Conservation (phyloP, 2,888 invertebrate species). For the Drosophila aldrichi region DNA sequence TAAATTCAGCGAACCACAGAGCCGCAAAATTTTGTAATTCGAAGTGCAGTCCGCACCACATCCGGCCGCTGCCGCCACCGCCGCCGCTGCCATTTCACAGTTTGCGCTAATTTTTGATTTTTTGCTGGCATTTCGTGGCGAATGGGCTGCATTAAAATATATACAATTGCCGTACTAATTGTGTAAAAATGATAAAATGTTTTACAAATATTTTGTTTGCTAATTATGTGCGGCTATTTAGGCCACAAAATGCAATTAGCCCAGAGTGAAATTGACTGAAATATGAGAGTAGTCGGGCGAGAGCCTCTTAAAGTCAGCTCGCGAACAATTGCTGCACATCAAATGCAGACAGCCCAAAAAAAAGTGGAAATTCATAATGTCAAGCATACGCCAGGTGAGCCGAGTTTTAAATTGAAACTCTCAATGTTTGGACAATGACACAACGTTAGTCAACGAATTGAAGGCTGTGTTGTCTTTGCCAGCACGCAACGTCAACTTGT, state of each 20-base stretch:
- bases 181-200: constrained; percentile 48
- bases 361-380: constrained; percentile 38
- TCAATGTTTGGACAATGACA: constrained; percentile 43
- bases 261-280: constrained; percentile 48
- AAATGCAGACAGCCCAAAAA: constrained; percentile 34
- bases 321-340: constrained; percentile 7
- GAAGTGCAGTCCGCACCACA: constrained; percentile 51
- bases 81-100: constrained; percentile 26
- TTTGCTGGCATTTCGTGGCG: constrained; percentile 18
- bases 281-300: constrained; percentile 3
- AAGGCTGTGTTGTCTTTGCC: constrained; percentile 67
- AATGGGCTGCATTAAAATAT: constrained; percentile 28
- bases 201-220: constrained; percentile 55
- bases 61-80: constrained; percentile 32
- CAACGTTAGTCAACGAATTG: constrained; percentile 49
- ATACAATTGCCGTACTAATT: constrained; percentile 60
- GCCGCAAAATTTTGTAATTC: constrained; percentile 58
- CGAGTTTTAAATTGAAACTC: constrained; percentile 36
- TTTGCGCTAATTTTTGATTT: constrained; percentile 43
- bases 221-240: constrained; percentile 51
- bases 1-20: constrained; percentile 46
- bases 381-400: constrained; percentile 50
- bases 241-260: constrained; percentile 69
- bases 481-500: constrained; percentile 61
- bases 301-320: constrained; percentile 14